Conservation (phyloP, 2,113 vertebrate genomes). For the Macaca fascicularis region T2T-MFA8v1.1 NC_088376.1:132122001-132122500, state of each 20-base stretch:
- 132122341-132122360: not conserved
- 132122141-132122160: not conserved
- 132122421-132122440: not conserved
- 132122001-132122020: not conserved
- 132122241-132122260: not conserved
- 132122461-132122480: not conserved
- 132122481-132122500: not conserved
- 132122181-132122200: constrained; percentile 3
- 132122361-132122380: not conserved
- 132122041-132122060: not conserved
- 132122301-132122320: not conserved
- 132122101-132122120: not conserved
- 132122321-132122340: not conserved
- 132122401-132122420: not conserved
- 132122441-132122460: not conserved
- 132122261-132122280: not conserved
- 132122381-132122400: not conserved
- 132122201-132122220: not conserved
- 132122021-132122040: not conserved
- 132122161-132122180: not conserved
- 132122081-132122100: not conserved
- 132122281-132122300: not conserved
- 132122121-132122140: not conserved
- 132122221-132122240: not conserved
- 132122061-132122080: not conserved